Evolutionary conservation across 1,140 invertebrate genomes (phyloP).

Genomic region (Caligus rogercresseyi): DNA sequence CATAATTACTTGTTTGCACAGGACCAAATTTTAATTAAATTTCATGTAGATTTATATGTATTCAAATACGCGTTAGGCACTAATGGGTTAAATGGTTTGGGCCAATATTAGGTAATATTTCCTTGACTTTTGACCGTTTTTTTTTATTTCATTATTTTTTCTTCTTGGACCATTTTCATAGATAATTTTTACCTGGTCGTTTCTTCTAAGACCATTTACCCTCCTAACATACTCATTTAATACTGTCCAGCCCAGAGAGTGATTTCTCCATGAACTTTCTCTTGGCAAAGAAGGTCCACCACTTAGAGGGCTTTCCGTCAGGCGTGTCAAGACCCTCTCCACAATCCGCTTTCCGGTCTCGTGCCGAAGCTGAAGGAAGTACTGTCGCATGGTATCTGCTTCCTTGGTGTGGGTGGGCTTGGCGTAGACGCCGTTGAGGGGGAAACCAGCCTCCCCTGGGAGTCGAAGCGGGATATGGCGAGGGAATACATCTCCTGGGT

Average conservation of each 20-base stretch:
- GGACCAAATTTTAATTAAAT: no score
- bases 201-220: no score
- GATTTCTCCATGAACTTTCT: slow-evolving; percentile 99
- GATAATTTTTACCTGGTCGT: no score
- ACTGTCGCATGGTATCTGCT: slow-evolving; percentile 70
- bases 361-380: slow-evolving; percentile 81
- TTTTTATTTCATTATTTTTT: no score
- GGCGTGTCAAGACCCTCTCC: slow-evolving; percentile 77
- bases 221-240: no score
- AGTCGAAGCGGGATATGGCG: slow-evolving; percentile 86
- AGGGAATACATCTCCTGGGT: slow-evolving; percentile 88
- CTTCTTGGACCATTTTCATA: no score
- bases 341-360: slow-evolving; percentile 61
- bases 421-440: slow-evolving; percentile 90
- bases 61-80: no score
- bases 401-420: slow-evolving; percentile 60
- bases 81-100: no score
- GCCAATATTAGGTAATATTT: no score
- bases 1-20: no score
- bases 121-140: no score
- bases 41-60: no score
- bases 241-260: slow-evolving; percentile 42
- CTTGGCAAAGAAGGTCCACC: slow-evolving; percentile 98
- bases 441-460: slow-evolving; percentile 80
- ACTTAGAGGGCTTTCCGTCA: slow-evolving; percentile 90